Evolutionary conservation across 1,140 invertebrate genomes (phyloP), one percentile per base, ranked within the genome.

Genomic region (Tetragnatha versicolor): DNA sequence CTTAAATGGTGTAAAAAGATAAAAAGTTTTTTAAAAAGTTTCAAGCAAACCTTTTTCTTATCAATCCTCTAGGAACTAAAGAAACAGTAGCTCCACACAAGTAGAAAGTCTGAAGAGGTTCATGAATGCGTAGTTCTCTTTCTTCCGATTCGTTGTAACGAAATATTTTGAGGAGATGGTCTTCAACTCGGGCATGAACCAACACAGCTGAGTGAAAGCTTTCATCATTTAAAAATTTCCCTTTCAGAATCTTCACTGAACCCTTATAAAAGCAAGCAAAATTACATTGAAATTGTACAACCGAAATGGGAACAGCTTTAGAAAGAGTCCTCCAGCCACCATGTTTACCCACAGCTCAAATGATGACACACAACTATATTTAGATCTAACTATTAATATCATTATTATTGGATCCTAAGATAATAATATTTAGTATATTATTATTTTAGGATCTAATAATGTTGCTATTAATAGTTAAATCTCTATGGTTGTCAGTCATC

Each of bases 141-240:
- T 53, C 29, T 12, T 37, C 22, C 7, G 20, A 3, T 17, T 53
- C 55, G 22, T 20, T 4, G 33, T 20, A 9, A 31, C 6, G 25
- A 10, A n/a, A 58, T 42, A 73, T 39, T 47, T 73, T 73, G 20
- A 73, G 69, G 17, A 33, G 60, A 12, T 53, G 22, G 17, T 60
- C 47, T 33, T 73, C 69, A 12, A 73, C 60, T 14, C 22, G 33
- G 10, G 60, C 29, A 27, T 42, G 35, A 4, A 73, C 69, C 12
- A 47, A 31, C n/a, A 60, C 69, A 10, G 27, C 31, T 37, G 33
- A 5, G 17, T 10, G n/a, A 39, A 27, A 10, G 14, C 14, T 70
- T 73, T 73, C 33, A 25, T 42, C 39, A 45, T 73, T 55, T 37
- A 39, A 37, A 45, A 60, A 73, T 9, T 73, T 37, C 20, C 69